phyloP scores from a whole-genome alignment of 2,113 vertebrate species.

The Phoenicopterus ruber region DNA sequence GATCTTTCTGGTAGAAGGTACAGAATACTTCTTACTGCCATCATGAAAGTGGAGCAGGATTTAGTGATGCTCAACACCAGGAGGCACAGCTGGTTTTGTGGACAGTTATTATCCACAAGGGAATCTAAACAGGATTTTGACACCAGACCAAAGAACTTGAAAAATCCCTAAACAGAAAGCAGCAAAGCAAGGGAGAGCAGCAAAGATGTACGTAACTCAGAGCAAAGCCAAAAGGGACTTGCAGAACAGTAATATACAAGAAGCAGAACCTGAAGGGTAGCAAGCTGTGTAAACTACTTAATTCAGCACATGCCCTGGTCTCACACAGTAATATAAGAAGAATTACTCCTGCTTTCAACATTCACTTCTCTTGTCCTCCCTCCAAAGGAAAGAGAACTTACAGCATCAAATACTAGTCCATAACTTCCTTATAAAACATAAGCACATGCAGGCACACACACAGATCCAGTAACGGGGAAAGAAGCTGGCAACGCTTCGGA shows the following conservation, averaged over 20 bases:
- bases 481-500: neutral
- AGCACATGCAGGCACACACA: neutral
- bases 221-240: neutral
- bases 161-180: neutral
- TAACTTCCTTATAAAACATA: neutral
- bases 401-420: neutral
- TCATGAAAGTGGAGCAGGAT: neutral
- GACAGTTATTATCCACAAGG: neutral
- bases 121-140: neutral
- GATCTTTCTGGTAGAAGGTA: neutral
- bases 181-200: neutral
- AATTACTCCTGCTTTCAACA: neutral
- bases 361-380: neutral
- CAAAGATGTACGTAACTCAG: neutral
- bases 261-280: neutral
- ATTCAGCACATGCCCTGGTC: neutral
- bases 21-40: neutral
- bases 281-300: neutral
- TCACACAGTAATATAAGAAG: neutral
- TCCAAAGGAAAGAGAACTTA: neutral
- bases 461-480: neutral
- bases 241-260: neutral
- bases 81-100: neutral
- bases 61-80: neutral
- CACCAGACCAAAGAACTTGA: neutral